Base-by-base conservation (phyloP, 2,113 vertebrate genomes). In the Archilochus colubris region DNA sequence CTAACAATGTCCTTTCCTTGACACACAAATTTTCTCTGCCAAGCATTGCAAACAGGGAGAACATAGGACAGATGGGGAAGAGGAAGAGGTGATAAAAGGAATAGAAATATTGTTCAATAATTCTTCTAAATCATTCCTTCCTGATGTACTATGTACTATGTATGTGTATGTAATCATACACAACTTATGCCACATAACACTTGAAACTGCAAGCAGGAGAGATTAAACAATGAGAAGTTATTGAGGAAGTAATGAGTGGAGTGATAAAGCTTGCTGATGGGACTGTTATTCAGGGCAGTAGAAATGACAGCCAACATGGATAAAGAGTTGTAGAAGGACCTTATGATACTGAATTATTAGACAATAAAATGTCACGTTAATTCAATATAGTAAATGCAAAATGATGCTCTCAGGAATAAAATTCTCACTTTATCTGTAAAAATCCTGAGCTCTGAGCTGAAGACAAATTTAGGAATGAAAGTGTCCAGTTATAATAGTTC, bases 191-290 rank as follows among this genome's bases (percentile, higher is more conserved):
- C 59, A 88, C 69, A 91, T 95, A 84, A 48, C 17, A 33, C 28
- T 74, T 86, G 76, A 95, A 93, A 93, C 57, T 83, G 73, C 86
- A 92, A 88, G 76, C 53, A 48, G 61, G 43, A 86, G 82, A 84
- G 74, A 84, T 96, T 91, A 94, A 96, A 95, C 68, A 92, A 86
- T 92, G 88, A 93, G 86, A n/a, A 91, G 69, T 78, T 92, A 33
- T 9, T 58, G 77, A 73, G 54, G 66, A 91, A 46, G 62, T 30
- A 16, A 76, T 77, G 82, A 77, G 72, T 24, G n/a, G 44, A 31
- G 48, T 81, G 69, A 90, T 94, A 94, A 93, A 96, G 31, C 69
- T 85, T 57, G 28, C 33, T 86, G 66, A 94, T 88, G 83, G 48
- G 86, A 57, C 76, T 91, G 61, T 96, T 95, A 86, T 13, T 96